Evolutionary conservation across 2,888 invertebrate genomes (phyloP).

Genomic region (Eudasyphora cyanicolor): DNA sequence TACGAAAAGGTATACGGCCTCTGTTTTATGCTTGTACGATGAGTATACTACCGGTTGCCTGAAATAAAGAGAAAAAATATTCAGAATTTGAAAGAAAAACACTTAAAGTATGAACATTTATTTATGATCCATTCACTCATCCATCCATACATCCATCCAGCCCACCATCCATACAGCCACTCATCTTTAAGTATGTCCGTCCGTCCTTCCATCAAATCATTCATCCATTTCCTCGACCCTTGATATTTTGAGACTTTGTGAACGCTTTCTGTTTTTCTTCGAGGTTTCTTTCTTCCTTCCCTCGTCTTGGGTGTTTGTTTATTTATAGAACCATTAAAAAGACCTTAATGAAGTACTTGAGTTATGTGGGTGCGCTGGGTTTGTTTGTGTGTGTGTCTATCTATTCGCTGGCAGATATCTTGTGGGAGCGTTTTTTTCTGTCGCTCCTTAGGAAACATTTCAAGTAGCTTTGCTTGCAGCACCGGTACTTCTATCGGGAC

Average conservation of each 20-base stretch:
- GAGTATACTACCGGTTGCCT: no score
- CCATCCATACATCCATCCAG: neutral
- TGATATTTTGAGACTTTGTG: constrained; percentile 7
- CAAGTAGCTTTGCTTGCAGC: neutral
- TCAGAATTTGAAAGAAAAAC: constrained; percentile 3
- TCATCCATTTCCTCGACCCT: neutral
- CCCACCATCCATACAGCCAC: neutral
- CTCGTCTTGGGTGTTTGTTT: constrained; percentile 34
- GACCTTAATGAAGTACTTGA: constrained; percentile 65
- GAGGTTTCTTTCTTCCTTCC: neutral
- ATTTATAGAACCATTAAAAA: constrained; percentile 63
- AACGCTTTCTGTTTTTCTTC: neutral
- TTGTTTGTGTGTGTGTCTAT: no score
- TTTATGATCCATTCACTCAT: constrained; percentile 28
- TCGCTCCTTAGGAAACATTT: neutral
- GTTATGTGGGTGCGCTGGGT: constrained; percentile 48
- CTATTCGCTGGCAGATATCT: constrained; percentile 4
- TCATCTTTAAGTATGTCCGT: neutral
- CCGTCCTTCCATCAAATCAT: neutral
- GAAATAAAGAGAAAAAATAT: neutral
- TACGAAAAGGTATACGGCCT: neutral
- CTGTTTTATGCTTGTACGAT: no score
- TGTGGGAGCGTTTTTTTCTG: neutral
- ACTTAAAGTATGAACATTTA: constrained; percentile 56
- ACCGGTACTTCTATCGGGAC: neutral